phyloP scores from a whole-genome alignment of 2,113 vertebrate genomes.

The Bungarus multicinctus region DNA sequence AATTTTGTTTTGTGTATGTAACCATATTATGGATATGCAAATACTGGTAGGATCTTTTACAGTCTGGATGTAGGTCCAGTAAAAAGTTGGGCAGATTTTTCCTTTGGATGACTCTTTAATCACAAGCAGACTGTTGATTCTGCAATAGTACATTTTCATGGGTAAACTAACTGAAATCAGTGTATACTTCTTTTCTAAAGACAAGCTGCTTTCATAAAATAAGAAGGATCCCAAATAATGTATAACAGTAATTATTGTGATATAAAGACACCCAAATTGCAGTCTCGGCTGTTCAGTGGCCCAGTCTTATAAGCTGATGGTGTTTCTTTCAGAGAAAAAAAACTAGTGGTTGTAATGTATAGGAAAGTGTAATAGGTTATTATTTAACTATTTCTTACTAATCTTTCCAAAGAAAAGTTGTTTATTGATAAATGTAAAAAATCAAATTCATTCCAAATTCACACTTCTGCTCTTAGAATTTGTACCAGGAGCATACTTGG shows the following conservation, averaged over 20 bases:
- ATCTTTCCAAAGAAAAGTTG: not conserved
- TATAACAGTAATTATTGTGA: not conserved
- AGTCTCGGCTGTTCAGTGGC: not conserved
- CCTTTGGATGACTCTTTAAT: not conserved
- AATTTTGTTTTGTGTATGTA: not conserved
- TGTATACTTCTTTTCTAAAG: not conserved
- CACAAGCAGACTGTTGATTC: not conserved
- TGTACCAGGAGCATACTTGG: not conserved
- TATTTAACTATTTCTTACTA: not conserved
- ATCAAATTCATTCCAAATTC: not conserved
- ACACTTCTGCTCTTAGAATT: not conserved
- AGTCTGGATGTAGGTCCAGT: not conserved
- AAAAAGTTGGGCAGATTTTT: not conserved
- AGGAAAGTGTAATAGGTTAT: not conserved
- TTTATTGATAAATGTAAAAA: not conserved
- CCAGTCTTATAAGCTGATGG: not conserved
- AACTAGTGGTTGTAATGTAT: fast-evolving
- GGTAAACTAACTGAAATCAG: not conserved
- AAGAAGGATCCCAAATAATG: not conserved
- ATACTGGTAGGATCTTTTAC: not conserved
- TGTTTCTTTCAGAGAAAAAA: not conserved
- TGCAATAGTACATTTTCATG: not conserved
- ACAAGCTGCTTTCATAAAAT: not conserved
- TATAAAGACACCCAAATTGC: not conserved
- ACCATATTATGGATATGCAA: not conserved